These are phyloP conservation scores for Mantis religiosa DNA, from an alignment of 2,888 invertebrate species.

Conservation along the genomic window DNA sequence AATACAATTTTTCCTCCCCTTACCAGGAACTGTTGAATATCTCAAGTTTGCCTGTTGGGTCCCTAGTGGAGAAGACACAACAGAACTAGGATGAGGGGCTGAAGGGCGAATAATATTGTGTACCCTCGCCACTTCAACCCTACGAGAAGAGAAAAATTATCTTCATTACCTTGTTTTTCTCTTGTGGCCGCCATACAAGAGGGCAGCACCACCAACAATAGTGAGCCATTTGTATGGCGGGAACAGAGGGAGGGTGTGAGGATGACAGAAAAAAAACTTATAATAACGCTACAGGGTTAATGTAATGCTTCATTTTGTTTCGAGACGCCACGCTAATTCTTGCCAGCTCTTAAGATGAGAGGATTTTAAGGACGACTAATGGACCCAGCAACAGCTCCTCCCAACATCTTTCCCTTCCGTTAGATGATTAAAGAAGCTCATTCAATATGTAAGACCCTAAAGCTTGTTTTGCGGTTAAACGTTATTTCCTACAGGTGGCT, in stretches of 20 bases:
- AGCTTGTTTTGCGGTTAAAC: too few relatives aligned
- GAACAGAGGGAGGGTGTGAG: not conserved
- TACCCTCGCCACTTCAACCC: not conserved
- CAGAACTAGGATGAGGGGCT: not conserved
- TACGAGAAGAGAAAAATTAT: not conserved
- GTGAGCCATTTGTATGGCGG: not conserved
- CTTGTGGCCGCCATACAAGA: conserved; percentile 13
- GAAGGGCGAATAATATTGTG: conserved; percentile 9
- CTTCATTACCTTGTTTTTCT: conserved; percentile 17
- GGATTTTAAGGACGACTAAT: not conserved
- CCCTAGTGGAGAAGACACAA: not conserved
- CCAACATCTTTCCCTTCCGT: not conserved
- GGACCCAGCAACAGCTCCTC: not conserved
- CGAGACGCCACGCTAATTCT: not conserved
- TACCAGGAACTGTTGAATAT: conserved; percentile 5
- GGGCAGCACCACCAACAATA: not conserved
- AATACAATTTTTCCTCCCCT: not conserved
- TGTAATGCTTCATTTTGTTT: not conserved
- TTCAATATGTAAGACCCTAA: not conserved
- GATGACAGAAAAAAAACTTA: not conserved
- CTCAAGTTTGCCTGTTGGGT: not conserved
- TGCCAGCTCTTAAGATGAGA: not conserved
- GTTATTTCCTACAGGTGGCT: too few relatives aligned
- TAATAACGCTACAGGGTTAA: not conserved
- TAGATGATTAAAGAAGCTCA: not conserved